Base-by-base conservation (phyloP, 2,888 invertebrate genomes). In the Diaprepes abbreviatus region DNA sequence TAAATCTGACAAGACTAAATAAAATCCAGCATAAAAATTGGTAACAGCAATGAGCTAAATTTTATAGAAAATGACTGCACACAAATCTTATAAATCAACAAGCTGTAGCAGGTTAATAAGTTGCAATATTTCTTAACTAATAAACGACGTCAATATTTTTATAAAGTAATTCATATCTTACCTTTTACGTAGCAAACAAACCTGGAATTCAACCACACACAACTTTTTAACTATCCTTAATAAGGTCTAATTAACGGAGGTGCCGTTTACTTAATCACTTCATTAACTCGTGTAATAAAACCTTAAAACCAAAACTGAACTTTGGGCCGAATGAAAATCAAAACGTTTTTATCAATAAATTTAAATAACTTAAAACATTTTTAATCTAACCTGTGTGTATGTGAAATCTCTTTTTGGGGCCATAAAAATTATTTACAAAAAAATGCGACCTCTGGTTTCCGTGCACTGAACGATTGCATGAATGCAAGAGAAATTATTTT, bases 211-310 rank as follows among this genome's bases (percentile, higher is more conserved):
- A 17, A 43, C 60, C 1, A 19, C 21, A 60, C 28, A 36, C 35
- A 21, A 59, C 17, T 24, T 16, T 64, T 70, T 70, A 65, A 70
- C 60, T 54, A 66, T 43, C 19, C 62, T 70, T 70, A 70, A 70
- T 66, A 70, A 70, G 62, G 55, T 55, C 57, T 70, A 70, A 70
- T 70, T 70, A 70, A 70, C 43, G 66, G 66, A 70, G 70, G 70
- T 70, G 70, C 66, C 40, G 66, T 48, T 19, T 59, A 78, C 66
- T 38, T 71, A 69, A 70, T 72, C 66, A 68, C 63, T 72, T 70
- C 50, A 70, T 70, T 66, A 66, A 38, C 21, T 50, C 40, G 65
- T 60, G 60, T 52, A 28, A 36, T 45, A 59, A 36, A 12, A 62
- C 24, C 62, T 33, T 19, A 4, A 36, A 60, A 54, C 12, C 19